Conservation (phyloP, 2,888 invertebrate genomes). For the Ecdyonurus torrentis region DNA sequence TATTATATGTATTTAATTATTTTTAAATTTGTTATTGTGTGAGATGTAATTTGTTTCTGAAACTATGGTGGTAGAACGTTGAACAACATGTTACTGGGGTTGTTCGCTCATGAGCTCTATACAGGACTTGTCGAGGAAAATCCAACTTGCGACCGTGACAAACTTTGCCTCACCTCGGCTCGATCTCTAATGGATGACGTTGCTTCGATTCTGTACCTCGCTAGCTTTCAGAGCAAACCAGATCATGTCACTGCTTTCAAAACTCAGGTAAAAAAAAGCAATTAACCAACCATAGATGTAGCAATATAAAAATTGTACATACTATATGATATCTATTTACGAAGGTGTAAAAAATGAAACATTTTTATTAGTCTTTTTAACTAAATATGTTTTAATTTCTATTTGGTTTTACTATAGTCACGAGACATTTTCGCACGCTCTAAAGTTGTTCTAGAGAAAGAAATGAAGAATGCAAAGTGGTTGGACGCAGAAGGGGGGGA, state of each 20-base stretch:
- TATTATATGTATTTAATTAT: no score
- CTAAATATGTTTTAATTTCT: no score
- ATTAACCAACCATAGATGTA: background rate
- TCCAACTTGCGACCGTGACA: background rate
- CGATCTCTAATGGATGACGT: background rate
- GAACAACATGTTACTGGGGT: background rate
- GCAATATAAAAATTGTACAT: no score
- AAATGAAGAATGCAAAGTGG: background rate
- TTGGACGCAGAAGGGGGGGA: background rate
- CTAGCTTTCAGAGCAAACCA: background rate
- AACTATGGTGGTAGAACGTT: no score
- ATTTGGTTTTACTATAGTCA: no score
- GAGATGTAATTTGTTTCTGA: no score
- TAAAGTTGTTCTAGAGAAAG: background rate
- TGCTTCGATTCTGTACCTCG: background rate
- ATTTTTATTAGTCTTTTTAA: no score
- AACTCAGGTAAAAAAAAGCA: background rate
- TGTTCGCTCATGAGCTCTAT: background rate
- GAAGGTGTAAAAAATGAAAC: no score
- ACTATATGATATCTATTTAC: no score
- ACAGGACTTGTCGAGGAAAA: background rate
- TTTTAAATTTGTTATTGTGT: no score
- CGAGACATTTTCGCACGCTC: background rate
- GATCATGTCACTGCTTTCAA: background rate
- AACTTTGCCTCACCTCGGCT: background rate